Evolutionary conservation across 2,797 vertebrate genomes (phyloP).

Genomic region (Myiotriccus ornatus): DNA sequence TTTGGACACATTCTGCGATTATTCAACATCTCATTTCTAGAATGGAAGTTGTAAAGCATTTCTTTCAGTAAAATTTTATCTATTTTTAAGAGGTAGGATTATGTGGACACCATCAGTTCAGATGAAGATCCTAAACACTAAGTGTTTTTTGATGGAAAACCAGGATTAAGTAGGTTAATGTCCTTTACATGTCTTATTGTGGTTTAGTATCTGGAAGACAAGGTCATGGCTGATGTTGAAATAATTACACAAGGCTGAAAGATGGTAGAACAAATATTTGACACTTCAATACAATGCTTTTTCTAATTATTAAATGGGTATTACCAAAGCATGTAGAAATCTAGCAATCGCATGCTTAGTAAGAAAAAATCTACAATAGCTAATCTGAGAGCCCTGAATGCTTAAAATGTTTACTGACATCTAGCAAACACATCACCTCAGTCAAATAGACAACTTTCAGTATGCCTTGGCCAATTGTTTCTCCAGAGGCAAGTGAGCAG

Average conservation of each 20-base stretch:
- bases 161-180: neutral
- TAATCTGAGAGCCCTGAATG: neutral
- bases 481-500: neutral
- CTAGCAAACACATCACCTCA: neutral
- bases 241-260: neutral
- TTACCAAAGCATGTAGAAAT: neutral
- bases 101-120: neutral
- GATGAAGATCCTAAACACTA: neutral
- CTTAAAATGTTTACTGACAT: neutral
- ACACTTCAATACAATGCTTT: neutral
- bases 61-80: neutral
- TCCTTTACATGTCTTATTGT: neutral
- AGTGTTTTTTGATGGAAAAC: neutral
- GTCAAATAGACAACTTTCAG: neutral
- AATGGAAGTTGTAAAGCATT: neutral
- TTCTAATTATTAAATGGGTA: neutral
- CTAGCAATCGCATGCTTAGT: neutral
- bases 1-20: neutral
- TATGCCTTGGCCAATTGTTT: neutral
- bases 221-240: neutral
- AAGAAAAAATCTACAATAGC: neutral
- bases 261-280: slow-evolving; percentile 25
- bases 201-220: neutral
- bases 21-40: neutral
- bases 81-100: neutral